Conservation (phyloP, 2,888 invertebrate genomes). For the Acrobeloides nanus region DNA sequence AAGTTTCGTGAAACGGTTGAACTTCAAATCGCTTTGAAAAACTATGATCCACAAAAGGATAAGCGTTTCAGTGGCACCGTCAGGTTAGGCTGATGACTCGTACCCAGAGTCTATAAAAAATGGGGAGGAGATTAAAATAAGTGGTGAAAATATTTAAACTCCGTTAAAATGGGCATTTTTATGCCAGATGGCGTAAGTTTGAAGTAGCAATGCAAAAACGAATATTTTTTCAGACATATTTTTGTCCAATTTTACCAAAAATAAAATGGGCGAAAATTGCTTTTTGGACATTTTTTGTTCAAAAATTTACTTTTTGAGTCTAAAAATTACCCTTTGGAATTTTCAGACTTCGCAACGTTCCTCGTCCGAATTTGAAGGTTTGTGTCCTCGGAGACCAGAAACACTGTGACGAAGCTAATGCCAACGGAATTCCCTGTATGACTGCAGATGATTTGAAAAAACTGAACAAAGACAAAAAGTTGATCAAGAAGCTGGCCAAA, state of each 20-base stretch:
- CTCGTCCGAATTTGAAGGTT: conserved; percentile 95
- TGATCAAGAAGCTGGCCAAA: conserved; percentile 91
- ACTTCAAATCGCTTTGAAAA: conserved; percentile 97
- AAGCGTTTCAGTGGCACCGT: conserved; percentile 99
- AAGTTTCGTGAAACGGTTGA: conserved; percentile 95
- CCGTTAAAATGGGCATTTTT: too few species aligned
- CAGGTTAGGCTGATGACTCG: conserved; percentile 74
- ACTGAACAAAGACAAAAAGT: conserved; percentile 97
- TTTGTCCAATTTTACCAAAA: too few species aligned
- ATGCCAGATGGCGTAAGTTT: too few species aligned
- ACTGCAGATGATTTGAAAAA: conserved; percentile 97
- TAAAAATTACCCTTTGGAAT: too few species aligned
- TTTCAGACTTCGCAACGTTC: conserved; percentile 87
- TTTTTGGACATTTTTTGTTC: too few species aligned
- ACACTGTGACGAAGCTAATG: conserved; percentile 96
- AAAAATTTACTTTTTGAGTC: too few species aligned
- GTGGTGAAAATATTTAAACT: too few species aligned
- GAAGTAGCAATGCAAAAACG: too few species aligned
- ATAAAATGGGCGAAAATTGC: too few species aligned
- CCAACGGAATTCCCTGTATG: conserved; percentile 83
- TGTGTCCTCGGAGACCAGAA: conserved; percentile 97
- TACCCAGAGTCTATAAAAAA: conserved; percentile 99
- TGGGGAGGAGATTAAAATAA: too few species aligned
- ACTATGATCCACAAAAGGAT: conserved; percentile 99
- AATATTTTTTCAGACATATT: too few species aligned